A percentile compares a stretch with the other conserved stretches of the same genome.
These are phyloP conservation scores for Chironomus tentans DNA, from an alignment of 2,888 invertebrate species.

Conservation along the genomic window DNA sequence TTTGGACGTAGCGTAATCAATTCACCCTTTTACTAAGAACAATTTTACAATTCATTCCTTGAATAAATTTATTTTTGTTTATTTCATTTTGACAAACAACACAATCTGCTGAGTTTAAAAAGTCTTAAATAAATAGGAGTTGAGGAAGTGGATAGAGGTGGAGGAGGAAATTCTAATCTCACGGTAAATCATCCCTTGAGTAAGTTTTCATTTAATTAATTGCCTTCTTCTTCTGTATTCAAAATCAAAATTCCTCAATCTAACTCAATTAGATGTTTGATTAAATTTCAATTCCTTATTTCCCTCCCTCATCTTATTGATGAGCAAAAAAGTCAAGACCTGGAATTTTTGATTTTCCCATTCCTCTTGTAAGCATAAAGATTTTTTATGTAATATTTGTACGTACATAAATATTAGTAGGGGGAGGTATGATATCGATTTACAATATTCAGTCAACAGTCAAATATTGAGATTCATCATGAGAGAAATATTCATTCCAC, in stretches of 20 bases:
- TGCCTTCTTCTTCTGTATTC: not conserved
- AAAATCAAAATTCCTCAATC: constrained; percentile 24
- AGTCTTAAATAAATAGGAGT: not conserved
- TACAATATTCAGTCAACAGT: not conserved
- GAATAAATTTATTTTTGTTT: not conserved
- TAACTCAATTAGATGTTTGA: constrained; percentile 22
- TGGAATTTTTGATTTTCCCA: not conserved
- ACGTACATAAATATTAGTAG: not conserved
- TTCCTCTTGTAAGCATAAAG: not conserved
- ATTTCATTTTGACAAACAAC: too few species aligned
- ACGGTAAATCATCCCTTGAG: not conserved
- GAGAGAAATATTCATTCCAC: not conserved
- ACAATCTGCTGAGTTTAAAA: not conserved
- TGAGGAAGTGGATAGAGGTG: not conserved
- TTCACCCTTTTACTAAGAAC: not conserved
- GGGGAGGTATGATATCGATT: not conserved
- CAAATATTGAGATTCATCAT: not conserved
- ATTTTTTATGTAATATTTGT: too few species aligned
- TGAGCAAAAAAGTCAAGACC: too few species aligned
- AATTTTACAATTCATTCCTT: not conserved
- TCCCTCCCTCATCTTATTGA: not conserved
- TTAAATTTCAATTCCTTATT: constrained; percentile 8
- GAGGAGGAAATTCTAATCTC: not conserved
- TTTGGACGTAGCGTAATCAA: not conserved
- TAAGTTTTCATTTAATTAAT: constrained; percentile 16